These are phyloP conservation scores for Trinectes maculatus DNA, from an alignment of 2,113 vertebrate genomes.

Conservation along the genomic window DNA sequence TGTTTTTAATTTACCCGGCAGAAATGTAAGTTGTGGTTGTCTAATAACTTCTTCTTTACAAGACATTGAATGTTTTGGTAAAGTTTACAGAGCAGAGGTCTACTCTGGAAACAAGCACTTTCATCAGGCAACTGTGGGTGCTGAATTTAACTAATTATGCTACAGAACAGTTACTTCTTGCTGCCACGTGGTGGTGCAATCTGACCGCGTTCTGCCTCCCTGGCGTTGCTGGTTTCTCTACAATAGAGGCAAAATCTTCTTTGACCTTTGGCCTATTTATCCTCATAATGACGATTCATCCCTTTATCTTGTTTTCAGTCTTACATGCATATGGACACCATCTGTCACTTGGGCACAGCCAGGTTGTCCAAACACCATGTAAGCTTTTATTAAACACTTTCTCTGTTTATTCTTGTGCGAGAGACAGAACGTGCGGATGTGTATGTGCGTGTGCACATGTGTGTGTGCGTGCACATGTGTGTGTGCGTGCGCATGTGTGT, in stretches of 20 bases:
- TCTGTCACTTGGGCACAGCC: slow-evolving; percentile 35
- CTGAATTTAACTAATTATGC: background rate
- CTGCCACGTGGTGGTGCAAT: slow-evolving; percentile 52
- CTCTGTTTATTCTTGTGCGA: slow-evolving; percentile 25
- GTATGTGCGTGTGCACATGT: no score
- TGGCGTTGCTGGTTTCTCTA: background rate
- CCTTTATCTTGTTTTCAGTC: background rate
- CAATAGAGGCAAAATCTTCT: background rate
- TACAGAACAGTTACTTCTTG: slow-evolving; percentile 11
- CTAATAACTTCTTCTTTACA: no score
- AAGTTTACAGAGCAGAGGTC: no score
- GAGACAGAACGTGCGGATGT: background rate
- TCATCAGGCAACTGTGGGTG: background rate
- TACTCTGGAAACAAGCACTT: no score
- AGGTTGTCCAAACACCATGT: slow-evolving; percentile 39
- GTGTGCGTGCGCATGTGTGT: background rate
- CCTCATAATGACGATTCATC: background rate
- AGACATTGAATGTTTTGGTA: no score
- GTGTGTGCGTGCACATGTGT: background rate
- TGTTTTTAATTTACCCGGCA: no score
- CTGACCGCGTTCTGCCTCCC: background rate
- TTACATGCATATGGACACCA: slow-evolving; percentile 10
- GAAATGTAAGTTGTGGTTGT: no score
- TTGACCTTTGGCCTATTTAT: background rate
- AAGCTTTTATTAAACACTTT: slow-evolving; percentile 13